Evolutionary conservation across 1,140 invertebrate genomes (phyloP).

Genomic region (Choristoneura fumiferana): DNA sequence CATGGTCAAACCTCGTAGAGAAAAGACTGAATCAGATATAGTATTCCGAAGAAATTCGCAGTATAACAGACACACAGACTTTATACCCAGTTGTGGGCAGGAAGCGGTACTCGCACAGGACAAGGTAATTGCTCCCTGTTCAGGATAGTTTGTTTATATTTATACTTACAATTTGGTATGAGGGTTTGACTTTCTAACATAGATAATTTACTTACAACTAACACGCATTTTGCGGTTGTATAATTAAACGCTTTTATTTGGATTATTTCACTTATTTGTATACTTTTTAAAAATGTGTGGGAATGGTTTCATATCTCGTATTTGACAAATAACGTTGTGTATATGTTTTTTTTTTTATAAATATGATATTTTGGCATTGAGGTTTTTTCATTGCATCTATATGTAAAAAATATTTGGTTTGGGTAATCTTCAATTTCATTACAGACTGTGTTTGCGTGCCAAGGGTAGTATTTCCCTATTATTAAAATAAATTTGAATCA

Average conservation of each 20-base stretch:
- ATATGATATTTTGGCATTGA: not conserved
- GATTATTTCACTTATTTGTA: not conserved
- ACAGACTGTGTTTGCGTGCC: not conserved
- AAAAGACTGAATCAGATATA: constrained; percentile 93
- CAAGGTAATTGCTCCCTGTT: constrained; percentile 71
- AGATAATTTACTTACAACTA: constrained; percentile 50
- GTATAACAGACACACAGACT: constrained; percentile 83
- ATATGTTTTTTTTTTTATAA: too few species aligned
- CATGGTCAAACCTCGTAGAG: constrained; percentile 82
- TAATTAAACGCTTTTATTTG: constrained; percentile 30
- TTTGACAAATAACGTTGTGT: too few species aligned
- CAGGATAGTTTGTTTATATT: constrained; percentile 64
- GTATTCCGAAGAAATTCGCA: constrained; percentile 82
- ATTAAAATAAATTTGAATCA: constrained; percentile 24
- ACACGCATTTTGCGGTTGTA: constrained; percentile 32
- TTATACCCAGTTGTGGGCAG: constrained; percentile 67
- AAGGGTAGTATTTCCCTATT: not conserved
- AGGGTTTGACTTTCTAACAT: constrained; percentile 64
- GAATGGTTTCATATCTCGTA: constrained; percentile 5
- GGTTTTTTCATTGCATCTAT: not conserved
- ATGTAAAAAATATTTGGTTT: not conserved
- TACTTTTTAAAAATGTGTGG: not conserved
- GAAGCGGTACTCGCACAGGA: constrained; percentile 76
- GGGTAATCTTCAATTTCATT: not conserved
- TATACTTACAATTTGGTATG: constrained; percentile 66